phyloP scores from a whole-genome alignment of 2,888 invertebrate species.

The Pristionchus mayeri region DNA sequence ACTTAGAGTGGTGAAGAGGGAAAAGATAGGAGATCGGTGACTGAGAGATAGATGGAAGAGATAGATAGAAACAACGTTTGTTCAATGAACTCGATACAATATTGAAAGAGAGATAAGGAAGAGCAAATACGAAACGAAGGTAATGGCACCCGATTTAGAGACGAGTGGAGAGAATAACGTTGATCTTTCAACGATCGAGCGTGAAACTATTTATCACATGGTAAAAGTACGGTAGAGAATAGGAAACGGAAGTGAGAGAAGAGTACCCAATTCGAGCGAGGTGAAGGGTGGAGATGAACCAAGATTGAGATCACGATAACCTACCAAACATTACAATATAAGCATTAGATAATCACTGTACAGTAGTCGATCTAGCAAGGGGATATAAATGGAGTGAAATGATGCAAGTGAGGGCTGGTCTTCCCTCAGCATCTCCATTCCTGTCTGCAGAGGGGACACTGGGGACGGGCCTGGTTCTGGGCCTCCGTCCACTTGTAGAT shows the following conservation, averaged over 20 bases:
- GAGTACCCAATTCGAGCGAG: conserved; percentile 4
- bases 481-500: conserved; percentile 99
- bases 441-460: conserved; percentile 92
- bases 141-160: conserved; percentile 5
- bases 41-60: not conserved
- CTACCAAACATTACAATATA: not conserved
- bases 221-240: not conserved
- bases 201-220: conserved; percentile 23
- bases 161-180: not conserved
- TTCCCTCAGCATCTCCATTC: conserved; percentile 86
- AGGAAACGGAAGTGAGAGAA: conserved; percentile 3
- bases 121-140: not conserved
- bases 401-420: no score
- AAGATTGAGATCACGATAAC: not conserved
- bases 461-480: conserved; percentile 78
- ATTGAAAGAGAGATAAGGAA: not conserved
- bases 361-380: no score
- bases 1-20: not conserved
- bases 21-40: not conserved
- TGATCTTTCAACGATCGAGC: conserved; percentile 9
- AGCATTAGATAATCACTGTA: no score
- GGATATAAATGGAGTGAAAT: no score
- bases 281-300: not conserved
- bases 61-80: conserved; percentile 7
- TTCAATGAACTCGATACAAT: not conserved